Conservation (phyloP, 2,888 invertebrate genomes). For the Nephrocerus scutellatus region DNA sequence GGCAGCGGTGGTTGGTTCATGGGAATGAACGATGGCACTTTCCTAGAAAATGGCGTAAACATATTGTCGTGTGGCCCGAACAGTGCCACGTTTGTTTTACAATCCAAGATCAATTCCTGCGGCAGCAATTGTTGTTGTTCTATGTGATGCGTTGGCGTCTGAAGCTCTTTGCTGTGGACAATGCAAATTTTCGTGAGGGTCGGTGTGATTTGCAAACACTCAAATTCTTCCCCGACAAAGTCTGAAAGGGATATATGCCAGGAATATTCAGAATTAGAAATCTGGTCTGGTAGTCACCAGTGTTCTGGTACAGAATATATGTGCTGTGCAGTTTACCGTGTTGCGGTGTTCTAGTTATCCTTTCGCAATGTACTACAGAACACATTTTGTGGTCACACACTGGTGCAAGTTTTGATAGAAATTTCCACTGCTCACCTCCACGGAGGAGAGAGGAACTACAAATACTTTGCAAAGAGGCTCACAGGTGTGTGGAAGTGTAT, state of each 20-base stretch:
- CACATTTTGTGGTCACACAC: no score
- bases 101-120: conserved; percentile 58
- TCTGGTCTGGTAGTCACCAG: no score
- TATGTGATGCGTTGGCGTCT: conserved; percentile 25
- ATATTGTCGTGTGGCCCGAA: conserved; percentile 40
- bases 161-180: conserved; percentile 54
- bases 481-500: no score
- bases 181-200: conserved; percentile 73
- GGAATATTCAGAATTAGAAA: no score
- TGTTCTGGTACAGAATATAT: no score
- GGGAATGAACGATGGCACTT: conserved; percentile 53
- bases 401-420: no score
- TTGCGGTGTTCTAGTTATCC: no score
- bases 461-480: no score
- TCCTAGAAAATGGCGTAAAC: conserved; percentile 56
- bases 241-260: conserved; percentile 10
- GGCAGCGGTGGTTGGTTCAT: conserved; percentile 65
- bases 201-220: conserved; percentile 75
- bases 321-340: no score
- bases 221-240: conserved; percentile 52
- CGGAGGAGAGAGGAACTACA: no score
- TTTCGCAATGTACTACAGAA: no score
- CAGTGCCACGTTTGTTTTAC: conserved; percentile 44
- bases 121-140: conserved; percentile 46
- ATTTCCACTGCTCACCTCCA: no score